A percentile compares a stretch with the other conserved stretches of the same genome.
Conservation (phyloP, 2,797 vertebrate genomes). For the Ctenochaetus hawaiiensis region DNA sequence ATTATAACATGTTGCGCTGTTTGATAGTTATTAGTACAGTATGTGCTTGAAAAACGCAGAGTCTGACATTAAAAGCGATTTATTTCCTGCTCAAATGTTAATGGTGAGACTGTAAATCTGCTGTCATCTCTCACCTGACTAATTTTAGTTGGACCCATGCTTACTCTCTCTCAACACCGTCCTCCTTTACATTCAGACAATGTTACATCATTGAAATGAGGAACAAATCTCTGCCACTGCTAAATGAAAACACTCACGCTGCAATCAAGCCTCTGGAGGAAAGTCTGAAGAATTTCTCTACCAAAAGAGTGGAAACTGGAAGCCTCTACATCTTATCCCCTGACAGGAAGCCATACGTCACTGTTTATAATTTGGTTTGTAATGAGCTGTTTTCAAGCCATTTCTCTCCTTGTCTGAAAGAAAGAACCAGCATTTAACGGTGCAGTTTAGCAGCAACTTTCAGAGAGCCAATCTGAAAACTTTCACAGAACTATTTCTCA, state of each 20-base stretch:
- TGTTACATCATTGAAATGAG: constrained; percentile 17
- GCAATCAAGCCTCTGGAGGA: constrained; percentile 31
- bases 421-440: background rate
- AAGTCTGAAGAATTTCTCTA: background rate
- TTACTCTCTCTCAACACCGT: background rate
- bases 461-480: background rate
- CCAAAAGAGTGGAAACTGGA: constrained; percentile 22
- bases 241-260: constrained; percentile 43
- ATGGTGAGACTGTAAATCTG: background rate
- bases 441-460: constrained; percentile 3
- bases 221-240: constrained; percentile 17
- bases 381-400: constrained; percentile 31
- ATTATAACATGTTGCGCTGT: constrained; percentile 31
- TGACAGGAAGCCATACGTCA: constrained; percentile 19
- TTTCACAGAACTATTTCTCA: background rate
- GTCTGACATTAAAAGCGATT: background rate
- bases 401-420: constrained; percentile 11
- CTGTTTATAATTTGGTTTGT: constrained; percentile 33
- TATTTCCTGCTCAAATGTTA: constrained; percentile 1
- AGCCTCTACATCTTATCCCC: constrained; percentile 19
- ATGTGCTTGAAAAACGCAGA: constrained; percentile 15
- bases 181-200: constrained; percentile 45
- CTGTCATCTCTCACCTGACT: background rate
- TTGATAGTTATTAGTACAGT: constrained; percentile 26
- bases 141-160: background rate